These are phyloP conservation scores for Microtus richardsoni DNA, from an alignment of 2,113 vertebrate genomes.

Conservation along the genomic window DNA sequence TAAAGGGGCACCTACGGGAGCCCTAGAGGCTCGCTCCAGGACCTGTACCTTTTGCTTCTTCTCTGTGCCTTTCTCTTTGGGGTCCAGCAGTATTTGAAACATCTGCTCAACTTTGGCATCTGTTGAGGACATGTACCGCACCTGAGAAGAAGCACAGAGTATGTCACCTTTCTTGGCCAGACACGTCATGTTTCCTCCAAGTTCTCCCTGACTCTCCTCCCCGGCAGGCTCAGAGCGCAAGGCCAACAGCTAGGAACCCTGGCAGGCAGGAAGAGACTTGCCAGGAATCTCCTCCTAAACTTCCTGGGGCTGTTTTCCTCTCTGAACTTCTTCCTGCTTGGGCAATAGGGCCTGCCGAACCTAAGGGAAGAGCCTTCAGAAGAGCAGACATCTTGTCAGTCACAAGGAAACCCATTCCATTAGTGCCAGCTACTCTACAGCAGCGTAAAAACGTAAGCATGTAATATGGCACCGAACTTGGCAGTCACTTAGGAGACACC, in stretches of 20 bases:
- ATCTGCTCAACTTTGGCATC: conserved; percentile 97
- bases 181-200: neutral
- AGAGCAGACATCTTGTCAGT: neutral
- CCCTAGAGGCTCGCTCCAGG: neutral
- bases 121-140: conserved; percentile 91
- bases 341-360: neutral
- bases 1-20: rapidly evolving
- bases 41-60: conserved; percentile 93
- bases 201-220: neutral
- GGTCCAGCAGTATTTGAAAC: conserved; percentile 94
- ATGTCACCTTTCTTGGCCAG: neutral
- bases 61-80: conserved; percentile 90
- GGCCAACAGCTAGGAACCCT: neutral
- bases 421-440: rapidly evolving
- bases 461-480: too few species aligned
- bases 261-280: conserved; percentile 64
- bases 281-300: neutral
- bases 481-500: neutral
- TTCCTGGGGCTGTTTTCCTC: neutral
- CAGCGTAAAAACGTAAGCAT: neutral
- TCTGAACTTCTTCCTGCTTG: conserved; percentile 25
- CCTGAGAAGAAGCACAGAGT: conserved; percentile 79
- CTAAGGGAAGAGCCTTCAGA: neutral
- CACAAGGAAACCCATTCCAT: neutral
- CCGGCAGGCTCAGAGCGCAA: neutral